Conservation (phyloP, 1,140 invertebrate species). For the Protaetia brevitarsis region DNA sequence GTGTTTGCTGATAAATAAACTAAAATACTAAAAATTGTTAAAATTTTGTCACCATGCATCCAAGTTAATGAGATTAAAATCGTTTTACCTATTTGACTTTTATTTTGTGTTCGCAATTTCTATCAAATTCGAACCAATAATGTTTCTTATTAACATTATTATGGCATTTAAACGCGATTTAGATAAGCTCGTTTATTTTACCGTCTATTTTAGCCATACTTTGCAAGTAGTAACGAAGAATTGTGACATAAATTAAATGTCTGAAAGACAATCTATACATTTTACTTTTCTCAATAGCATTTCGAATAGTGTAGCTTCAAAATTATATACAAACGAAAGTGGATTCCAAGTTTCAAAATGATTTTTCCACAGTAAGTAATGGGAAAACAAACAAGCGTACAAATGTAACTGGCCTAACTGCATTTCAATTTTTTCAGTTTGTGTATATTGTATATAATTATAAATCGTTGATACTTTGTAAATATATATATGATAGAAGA, state of each 20-base stretch:
- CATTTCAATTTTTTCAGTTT: conserved; percentile 22
- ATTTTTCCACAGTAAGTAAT: conserved; percentile 30
- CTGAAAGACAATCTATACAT: neutral
- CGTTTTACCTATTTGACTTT: no score
- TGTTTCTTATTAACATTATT: no score
- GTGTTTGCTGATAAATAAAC: neutral
- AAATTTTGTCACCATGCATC: neutral
- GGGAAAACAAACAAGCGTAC: conserved; percentile 28
- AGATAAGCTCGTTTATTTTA: no score
- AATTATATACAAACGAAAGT: conserved; percentile 11
- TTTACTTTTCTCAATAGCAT: neutral
- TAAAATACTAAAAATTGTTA: neutral
- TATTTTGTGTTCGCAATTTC: no score
- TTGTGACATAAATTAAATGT: conserved; percentile 11
- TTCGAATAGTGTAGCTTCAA: neutral
- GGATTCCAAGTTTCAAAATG: neutral
- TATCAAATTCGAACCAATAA: no score
- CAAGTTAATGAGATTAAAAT: no score
- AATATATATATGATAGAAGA: conserved; percentile 29
- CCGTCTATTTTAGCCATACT: no score
- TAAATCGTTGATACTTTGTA: conserved; percentile 30
- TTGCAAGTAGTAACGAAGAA: neutral
- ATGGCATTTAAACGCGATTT: no score
- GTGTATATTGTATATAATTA: conserved; percentile 30
- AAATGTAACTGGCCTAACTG: conserved; percentile 37